Base-by-base conservation (phyloP, 2,797 vertebrate species). In the Dendrocincla fuliginosa region DNA sequence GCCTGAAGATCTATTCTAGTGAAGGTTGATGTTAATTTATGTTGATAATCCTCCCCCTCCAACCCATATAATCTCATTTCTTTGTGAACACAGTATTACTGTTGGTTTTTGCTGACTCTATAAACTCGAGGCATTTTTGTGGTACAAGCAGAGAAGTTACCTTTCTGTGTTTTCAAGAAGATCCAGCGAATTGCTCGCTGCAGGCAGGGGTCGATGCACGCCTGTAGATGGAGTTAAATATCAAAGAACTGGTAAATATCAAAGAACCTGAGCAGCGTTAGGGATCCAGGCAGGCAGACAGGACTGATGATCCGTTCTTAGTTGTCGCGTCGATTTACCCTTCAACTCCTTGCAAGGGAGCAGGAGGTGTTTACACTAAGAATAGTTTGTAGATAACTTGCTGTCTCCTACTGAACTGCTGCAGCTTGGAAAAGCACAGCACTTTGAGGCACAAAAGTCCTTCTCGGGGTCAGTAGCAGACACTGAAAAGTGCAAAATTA, bases 161-260 rank as follows among this genome's bases (percentile, higher is more conserved):
- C 20, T 41, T 24, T 53, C 16, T 11, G 5, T 25, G 35, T 23
- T 76, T 27, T 16, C 0, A 1, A 32, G 41, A 28, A 5, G 41
- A 37, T 4, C 2, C 25, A 2, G 47, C 1, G 61, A 65, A 7
- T 0, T 19, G 30, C 84, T 30, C 30, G 1, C 59, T 57, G 88
- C 75, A 65, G 59, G 82, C 92, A 28, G 39, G 16, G 44, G 8
- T 27, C 37, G 71, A 6, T 16, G 64, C 49, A 15, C 6, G 94
- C 95, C 95, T 86, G 80, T 96, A 96, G 95, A 50, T 88, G 95
- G 95, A 94, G 94, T 63, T 33, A 70, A 84, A 93, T 67, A 67
- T 63, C 95, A 93, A 92, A 90, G 93, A 96, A 96, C 69, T 0
- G 71, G 5, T 5, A 59, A 60, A 20, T 39, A 39, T 39, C 39